Base-by-base conservation (phyloP, 1,140 invertebrate genomes). In the Leptoteleia sp. region DNA sequence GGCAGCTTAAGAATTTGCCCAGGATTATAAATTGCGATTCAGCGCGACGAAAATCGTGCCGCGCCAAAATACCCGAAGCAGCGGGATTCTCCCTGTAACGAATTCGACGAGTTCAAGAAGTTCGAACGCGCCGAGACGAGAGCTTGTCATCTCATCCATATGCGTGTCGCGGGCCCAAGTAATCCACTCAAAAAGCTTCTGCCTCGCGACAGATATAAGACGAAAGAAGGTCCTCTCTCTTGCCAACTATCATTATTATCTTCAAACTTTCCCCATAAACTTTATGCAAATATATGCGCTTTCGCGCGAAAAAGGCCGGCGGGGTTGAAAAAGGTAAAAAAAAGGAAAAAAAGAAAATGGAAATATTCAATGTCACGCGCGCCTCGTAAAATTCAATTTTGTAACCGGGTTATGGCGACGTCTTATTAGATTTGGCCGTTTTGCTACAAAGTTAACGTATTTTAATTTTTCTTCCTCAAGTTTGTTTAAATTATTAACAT, bases 131-230 rank as follows among this genome's bases (percentile, higher is more conserved):
- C 31, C 57, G 42, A 19, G 43, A 75, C 65, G 62, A 68, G 47
- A 57, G 79, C 68, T 59, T 75, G 79, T 77, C 79, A 61, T 77
- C 79, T 80, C 73, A 81, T 75, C 70, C 73, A 81, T 81, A 77
- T 81, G 79, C 79, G 79, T 77, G 79, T 80, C 73, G 73, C 65
- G 64, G 59, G 65, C 25, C 62, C 79, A 67, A 81, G 70, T 81
- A 81, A 81, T 81, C 79, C 70, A 77, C 73, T 73, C 73, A 77
- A 80, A 70, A 77, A 80, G 73, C 72, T 76, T 80, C 54, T 76
- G 72, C 78, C 40, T 64, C 61, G 68, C 78, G 78, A 76, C 78
- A 73, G 72, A 76, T 76, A 76, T 76, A 76, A 80, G 78, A 80
- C 59, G 78, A 61, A 76, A 73, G 48, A 71, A 72, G 67, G 35